A percentile compares a stretch with the other conserved stretches of the same genome.
phyloP scores from a whole-genome alignment of 2,113 vertebrate genomes.

The pig (Sus scrofa) region DNA sequence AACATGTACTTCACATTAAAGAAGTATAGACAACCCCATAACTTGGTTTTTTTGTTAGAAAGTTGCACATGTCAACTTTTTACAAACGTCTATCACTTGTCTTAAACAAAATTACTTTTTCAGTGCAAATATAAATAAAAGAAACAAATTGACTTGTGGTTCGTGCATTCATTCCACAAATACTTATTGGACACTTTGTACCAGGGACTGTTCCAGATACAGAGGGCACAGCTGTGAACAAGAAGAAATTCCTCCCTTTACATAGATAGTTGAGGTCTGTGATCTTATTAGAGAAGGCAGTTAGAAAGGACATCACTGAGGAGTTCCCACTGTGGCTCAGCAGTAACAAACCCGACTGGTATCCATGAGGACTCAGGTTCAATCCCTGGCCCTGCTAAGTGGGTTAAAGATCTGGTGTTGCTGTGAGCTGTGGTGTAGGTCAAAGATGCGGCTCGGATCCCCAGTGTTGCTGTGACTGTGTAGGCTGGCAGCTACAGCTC shows the following conservation, averaged over 20 bases:
- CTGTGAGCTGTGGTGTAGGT: too few relatives aligned
- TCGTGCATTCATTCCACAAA: background rate
- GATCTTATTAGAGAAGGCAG: background rate
- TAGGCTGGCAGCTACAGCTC: too few relatives aligned
- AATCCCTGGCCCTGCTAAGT: too few relatives aligned
- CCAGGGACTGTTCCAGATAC: background rate
- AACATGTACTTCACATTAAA: background rate
- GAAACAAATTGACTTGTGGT: constrained; percentile 4
- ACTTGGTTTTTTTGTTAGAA: constrained; percentile 21
- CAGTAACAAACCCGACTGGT: too few relatives aligned
- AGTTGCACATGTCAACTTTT: background rate
- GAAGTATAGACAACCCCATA: background rate
- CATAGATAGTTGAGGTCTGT: background rate
- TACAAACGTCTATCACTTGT: background rate
- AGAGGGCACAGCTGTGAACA: background rate
- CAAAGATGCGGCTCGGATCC: too few relatives aligned
- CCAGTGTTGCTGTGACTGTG: too few relatives aligned
- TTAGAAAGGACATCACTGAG: background rate
- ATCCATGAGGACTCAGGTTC: too few relatives aligned
- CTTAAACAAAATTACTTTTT: constrained; percentile 35
- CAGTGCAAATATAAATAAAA: constrained; percentile 23
- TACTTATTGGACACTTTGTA: background rate
- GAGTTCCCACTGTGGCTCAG: too few relatives aligned
- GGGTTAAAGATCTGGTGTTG: too few relatives aligned
- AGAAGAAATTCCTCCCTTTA: background rate